Percentiles rank a stretch among this genome's conserved stretches.
Conservation (phyloP, 2,888 invertebrate species). For the Proisotoma minuta region DNA sequence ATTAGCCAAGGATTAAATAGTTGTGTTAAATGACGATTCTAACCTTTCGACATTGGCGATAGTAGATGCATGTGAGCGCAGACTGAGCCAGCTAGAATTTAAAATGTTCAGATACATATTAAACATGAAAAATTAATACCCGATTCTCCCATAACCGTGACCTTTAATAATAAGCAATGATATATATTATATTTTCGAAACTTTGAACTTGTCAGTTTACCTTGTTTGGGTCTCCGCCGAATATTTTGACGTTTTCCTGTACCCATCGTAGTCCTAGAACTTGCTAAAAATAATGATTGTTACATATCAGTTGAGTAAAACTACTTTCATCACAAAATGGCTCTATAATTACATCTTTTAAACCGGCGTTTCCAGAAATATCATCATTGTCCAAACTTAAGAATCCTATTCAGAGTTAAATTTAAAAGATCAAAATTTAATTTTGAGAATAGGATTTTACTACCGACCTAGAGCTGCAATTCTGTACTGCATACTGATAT, state of each 20-base stretch:
- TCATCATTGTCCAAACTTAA: conserved; percentile 23
- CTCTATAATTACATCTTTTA: conserved; percentile 23
- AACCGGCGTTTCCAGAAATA: conserved; percentile 21
- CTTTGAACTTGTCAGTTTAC: too few species aligned
- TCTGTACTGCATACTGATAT: conserved; percentile 23
- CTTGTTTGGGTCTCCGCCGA: conserved; percentile 24
- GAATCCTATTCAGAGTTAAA: conserved; percentile 16
- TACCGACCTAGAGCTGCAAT: conserved; percentile 17
- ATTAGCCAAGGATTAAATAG: neutral
- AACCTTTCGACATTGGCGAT: conserved; percentile 22
- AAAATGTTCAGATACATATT: too few species aligned
- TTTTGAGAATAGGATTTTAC: neutral
- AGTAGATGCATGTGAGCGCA: conserved; percentile 20
- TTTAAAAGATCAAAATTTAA: neutral
- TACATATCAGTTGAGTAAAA: too few species aligned
- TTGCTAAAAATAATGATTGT: too few species aligned
- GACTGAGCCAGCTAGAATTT: conserved; percentile 23
- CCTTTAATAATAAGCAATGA: too few species aligned
- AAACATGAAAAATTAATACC: too few species aligned
- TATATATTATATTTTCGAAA: too few species aligned
- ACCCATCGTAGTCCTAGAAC: neutral
- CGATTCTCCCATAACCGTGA: neutral
- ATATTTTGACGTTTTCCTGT: conserved; percentile 15
- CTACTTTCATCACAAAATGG: too few species aligned
- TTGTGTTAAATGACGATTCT: neutral